These are phyloP conservation scores for Rhopalosiphum padi DNA, from an alignment of 1,140 invertebrate species.

Conservation along the genomic window DNA sequence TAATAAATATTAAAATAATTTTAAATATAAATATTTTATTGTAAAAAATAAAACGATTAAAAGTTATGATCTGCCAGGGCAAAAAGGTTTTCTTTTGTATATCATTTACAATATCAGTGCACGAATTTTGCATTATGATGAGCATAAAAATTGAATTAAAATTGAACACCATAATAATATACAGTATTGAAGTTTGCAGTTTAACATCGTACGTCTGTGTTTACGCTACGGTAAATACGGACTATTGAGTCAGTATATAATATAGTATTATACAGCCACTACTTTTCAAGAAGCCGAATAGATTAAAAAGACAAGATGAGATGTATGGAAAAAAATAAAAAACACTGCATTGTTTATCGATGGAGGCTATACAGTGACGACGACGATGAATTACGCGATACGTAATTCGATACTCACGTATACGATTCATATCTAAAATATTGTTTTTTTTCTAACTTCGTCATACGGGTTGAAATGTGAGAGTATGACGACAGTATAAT, in stretches of 20 bases:
- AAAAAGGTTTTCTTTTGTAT: neutral
- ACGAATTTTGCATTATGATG: neutral
- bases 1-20: too few species aligned
- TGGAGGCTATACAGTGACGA: neutral
- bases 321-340: neutral
- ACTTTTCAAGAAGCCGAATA: neutral
- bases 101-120: neutral
- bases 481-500: neutral
- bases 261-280: neutral
- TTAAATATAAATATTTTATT: too few species aligned
- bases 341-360: neutral
- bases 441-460: neutral
- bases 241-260: neutral
- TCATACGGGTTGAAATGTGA: conserved; percentile 20
- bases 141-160: neutral
- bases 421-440: neutral
- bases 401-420: neutral
- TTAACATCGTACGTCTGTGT: neutral
- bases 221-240: neutral
- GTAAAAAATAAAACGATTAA: too few species aligned
- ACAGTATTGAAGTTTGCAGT: neutral
- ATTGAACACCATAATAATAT: neutral
- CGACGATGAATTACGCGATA: neutral
- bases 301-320: neutral
- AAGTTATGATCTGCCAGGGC: neutral